A percentile compares a stretch with the other conserved stretches of the same genome.
These are phyloP conservation scores for Halichoeres trimaculatus DNA, from an alignment of 2,113 vertebrate species.

Conservation along the genomic window DNA sequence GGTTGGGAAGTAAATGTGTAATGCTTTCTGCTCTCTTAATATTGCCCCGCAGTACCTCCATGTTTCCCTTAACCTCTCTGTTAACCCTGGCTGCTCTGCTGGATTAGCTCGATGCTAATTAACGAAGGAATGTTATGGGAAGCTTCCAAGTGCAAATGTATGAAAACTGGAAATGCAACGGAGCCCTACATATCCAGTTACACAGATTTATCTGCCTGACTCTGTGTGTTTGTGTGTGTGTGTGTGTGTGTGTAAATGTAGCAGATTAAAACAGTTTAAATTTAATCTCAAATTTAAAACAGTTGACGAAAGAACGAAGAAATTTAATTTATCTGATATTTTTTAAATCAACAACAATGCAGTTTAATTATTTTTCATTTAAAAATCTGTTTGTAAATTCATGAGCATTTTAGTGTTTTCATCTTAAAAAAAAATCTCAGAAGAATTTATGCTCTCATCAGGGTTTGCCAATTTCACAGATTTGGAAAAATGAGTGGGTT, in stretches of 20 bases:
- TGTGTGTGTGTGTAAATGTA: background rate
- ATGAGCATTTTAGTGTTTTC: no score
- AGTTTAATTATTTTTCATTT: no score
- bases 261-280: background rate
- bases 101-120: slow-evolving; percentile 2
- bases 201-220: background rate
- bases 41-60: slow-evolving; percentile 27
- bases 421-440: no score
- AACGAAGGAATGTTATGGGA: background rate
- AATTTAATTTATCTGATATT: no score
- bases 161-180: background rate
- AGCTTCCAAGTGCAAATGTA: slow-evolving; percentile 5
- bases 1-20: slow-evolving; percentile 30
- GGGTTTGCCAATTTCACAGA: no score
- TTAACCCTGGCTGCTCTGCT: slow-evolving; percentile 11
- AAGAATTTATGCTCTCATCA: no score
- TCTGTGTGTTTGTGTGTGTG: background rate
- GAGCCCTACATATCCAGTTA: background rate
- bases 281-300: background rate
- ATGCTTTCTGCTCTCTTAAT: slow-evolving; percentile 37
- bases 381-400: no score
- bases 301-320: no score
- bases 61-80: slow-evolving; percentile 28
- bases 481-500: no score
- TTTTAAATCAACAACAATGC: no score